These are phyloP conservation scores for Zele albiditarsus DNA, from an alignment of 2,888 invertebrate genomes.

Conservation along the genomic window DNA sequence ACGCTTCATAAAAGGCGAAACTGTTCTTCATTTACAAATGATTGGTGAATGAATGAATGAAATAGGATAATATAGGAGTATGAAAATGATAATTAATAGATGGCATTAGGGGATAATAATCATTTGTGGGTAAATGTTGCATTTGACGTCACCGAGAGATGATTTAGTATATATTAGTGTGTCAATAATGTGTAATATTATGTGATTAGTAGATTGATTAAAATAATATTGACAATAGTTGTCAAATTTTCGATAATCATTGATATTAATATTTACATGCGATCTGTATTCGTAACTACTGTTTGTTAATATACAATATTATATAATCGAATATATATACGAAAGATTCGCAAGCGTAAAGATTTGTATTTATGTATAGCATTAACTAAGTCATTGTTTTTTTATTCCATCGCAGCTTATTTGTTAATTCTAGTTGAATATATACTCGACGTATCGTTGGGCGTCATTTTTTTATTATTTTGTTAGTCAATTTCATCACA, in stretches of 20 bases:
- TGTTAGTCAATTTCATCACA: neutral
- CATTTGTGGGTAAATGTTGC: slow-evolving; percentile 32
- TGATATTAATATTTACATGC: slow-evolving; percentile 39
- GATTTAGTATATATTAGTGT: slow-evolving; percentile 30
- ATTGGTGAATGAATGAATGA: slow-evolving; percentile 36
- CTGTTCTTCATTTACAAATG: neutral
- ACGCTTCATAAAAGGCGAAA: neutral
- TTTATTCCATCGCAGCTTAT: neutral
- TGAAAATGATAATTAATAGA: slow-evolving; percentile 6
- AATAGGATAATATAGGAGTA: neutral
- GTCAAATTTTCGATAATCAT: slow-evolving; percentile 9
- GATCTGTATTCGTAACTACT: slow-evolving; percentile 30
- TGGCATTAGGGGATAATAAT: slow-evolving; percentile 35
- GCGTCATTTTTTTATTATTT: slow-evolving; percentile 1
- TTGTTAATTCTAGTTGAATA: neutral
- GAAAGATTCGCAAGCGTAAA: neutral
- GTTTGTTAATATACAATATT: slow-evolving; percentile 8
- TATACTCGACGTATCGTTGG: neutral
- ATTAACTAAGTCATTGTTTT: neutral
- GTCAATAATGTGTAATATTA: slow-evolving; percentile 42
- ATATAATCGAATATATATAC: slow-evolving; percentile 13
- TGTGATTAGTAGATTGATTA: neutral
- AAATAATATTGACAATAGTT: slow-evolving; percentile 31
- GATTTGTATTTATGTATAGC: neutral
- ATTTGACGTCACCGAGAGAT: slow-evolving; percentile 39